Conservation (phyloP, 2,888 invertebrate species). For the Pachymerium ferrugineum region DNA sequence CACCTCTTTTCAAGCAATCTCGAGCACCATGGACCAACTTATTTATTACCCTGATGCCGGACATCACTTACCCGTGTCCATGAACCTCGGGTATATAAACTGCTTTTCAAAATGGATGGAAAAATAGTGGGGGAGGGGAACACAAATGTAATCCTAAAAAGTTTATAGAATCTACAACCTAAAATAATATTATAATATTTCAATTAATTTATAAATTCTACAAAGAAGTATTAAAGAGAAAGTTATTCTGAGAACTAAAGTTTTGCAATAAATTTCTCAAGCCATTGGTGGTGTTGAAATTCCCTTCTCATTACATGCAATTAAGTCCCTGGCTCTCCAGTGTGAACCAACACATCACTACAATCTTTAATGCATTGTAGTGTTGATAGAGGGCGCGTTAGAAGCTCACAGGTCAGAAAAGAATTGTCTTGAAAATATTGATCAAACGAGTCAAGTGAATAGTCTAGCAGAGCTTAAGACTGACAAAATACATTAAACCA, state of each 20-base stretch:
- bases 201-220: too few relatives aligned
- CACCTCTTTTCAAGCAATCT: conserved; percentile 25
- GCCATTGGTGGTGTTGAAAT: conserved; percentile 1
- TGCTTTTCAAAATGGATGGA: too few relatives aligned
- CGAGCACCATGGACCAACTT: conserved; percentile 1
- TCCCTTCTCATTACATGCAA: conserved; percentile 21
- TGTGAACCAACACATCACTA: neutral
- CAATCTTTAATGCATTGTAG: conserved; percentile 10
- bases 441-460: neutral
- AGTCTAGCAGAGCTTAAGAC: neutral
- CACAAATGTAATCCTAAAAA: too few relatives aligned
- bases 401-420: conserved; percentile 17
- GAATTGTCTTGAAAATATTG: conserved; percentile 27
- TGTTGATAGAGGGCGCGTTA: conserved; percentile 6
- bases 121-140: too few relatives aligned
- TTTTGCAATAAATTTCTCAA: too few relatives aligned
- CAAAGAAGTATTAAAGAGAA: too few relatives aligned
- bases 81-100: neutral
- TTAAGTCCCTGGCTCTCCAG: neutral
- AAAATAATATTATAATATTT: too few relatives aligned
- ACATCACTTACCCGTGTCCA: conserved; percentile 17
- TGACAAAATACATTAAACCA: conserved; percentile 22
- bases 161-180: too few relatives aligned
- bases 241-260: too few relatives aligned
- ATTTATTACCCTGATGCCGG: conserved; percentile 19